Evolutionary conservation across 2,888 invertebrate genomes (phyloP), one percentile per base, ranked within the genome.

Genomic region (Caenorhabditis sp.): DNA sequence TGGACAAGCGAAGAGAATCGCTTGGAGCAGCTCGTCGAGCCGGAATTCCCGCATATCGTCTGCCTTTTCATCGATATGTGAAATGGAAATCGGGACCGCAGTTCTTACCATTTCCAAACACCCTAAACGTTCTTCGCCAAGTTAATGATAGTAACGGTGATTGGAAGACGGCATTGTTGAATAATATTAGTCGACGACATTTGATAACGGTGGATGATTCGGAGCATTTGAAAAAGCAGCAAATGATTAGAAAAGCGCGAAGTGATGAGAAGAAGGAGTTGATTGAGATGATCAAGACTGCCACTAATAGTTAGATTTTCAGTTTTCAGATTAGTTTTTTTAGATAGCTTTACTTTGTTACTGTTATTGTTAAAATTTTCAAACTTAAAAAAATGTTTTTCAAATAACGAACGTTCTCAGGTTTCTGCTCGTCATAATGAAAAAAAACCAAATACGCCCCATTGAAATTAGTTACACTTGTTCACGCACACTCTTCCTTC

Each of bases 41-140:
- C 3, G 54, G 62, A 6, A 77, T 82, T 63, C 78, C 71, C 0
- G 72, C 80, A 8, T 67, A 69, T 51, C 66, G 79, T n/a, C 64
- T 85, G 12, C 85, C 85, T 10, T 70, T 85, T 19, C 66, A 78
- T 31, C 66, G 75, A 55, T 84, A 84, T 62, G 77, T 84, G 19
- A 83, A 82, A 61, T 84, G 84, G 84, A 62, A 81, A 58, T 74
- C 74, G 26, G 85, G 85, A 26, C 80, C 77, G 1, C 69, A 77
- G 64, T 66, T 65, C 49, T 27, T 84, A 21, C 81, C 85, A 4
- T 70, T 83, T 36, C 73, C 80, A 17, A 83, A 81, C 62, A 62
- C 79, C 19, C 17, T 79, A 21, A 72, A 77, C 23, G 66, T 81
- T 6, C 62, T 85, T 17, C 75, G 80, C 0, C 68, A 79, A 26